Conservation (phyloP, 2,797 vertebrate genomes). For the Darevskia mixta region DNA sequence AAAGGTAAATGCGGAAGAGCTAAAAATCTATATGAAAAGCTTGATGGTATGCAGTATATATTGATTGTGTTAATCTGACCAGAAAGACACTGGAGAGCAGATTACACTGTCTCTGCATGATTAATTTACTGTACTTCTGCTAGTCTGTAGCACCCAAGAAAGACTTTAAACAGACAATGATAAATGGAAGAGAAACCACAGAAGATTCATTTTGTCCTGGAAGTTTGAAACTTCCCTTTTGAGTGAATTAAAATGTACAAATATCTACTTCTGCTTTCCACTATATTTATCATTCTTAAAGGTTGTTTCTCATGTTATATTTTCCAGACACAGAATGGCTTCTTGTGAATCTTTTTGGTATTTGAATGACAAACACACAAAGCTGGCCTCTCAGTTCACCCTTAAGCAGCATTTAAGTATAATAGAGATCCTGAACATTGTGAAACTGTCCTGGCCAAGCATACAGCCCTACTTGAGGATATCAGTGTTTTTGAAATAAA, state of each 20-base stretch:
- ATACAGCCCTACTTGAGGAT: not conserved
- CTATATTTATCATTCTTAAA: slow-evolving; percentile 31
- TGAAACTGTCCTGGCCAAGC: not conserved
- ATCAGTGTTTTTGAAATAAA: too few relatives aligned
- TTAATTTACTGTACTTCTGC: slow-evolving; percentile 57
- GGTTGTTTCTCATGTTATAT: not conserved
- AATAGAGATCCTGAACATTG: not conserved
- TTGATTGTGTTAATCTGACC: slow-evolving; percentile 65
- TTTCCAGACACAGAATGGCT: not conserved
- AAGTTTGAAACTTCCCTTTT: slow-evolving; percentile 54
- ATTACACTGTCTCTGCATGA: slow-evolving; percentile 60
- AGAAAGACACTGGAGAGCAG: slow-evolving; percentile 59
- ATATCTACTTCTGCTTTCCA: slow-evolving; percentile 36
- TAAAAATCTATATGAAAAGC: slow-evolving; percentile 48
- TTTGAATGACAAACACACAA: not conserved
- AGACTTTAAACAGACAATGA: slow-evolving; percentile 55
- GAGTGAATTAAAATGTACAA: slow-evolving; percentile 49
- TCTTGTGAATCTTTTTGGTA: not conserved
- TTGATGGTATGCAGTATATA: slow-evolving; percentile 47
- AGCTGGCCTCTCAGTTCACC: not conserved
- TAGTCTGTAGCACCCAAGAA: slow-evolving; percentile 40
- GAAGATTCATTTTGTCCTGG: slow-evolving; percentile 56
- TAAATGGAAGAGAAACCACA: slow-evolving; percentile 56
- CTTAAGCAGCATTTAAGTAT: not conserved
- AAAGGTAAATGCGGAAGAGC: slow-evolving; percentile 16